These are phyloP conservation scores for Lycia hirtaria DNA, from an alignment of 2,888 invertebrate genomes.

Conservation along the genomic window DNA sequence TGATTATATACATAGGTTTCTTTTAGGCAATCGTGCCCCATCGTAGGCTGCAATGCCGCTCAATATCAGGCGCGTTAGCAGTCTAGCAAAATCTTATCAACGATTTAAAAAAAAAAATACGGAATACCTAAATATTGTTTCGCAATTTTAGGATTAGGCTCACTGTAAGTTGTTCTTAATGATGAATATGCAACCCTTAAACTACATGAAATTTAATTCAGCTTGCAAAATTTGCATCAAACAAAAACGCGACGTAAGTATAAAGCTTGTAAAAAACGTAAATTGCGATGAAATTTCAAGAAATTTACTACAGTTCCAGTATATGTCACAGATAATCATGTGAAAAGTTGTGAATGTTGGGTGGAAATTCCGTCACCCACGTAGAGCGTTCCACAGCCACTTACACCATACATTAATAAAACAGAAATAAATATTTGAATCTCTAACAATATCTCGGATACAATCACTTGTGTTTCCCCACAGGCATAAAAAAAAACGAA, in stretches of 20 bases:
- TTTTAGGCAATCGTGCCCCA: too few relatives aligned
- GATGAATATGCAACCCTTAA: background rate
- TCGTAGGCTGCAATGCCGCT: too few relatives aligned
- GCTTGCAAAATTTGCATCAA: too few relatives aligned
- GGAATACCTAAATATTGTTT: too few relatives aligned
- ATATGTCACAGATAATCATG: background rate
- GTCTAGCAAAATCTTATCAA: too few relatives aligned
- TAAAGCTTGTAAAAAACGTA: too few relatives aligned
- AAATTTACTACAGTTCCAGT: background rate
- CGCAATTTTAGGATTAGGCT: too few relatives aligned
- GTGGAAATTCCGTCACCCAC: background rate
- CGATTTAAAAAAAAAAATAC: too few relatives aligned
- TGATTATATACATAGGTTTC: too few relatives aligned
- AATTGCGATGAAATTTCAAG: background rate
- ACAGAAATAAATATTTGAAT: background rate
- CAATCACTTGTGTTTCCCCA: constrained; percentile 20
- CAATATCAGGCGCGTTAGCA: too few relatives aligned
- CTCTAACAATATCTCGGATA: constrained; percentile 10
- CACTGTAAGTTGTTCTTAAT: too few relatives aligned
- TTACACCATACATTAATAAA: background rate
- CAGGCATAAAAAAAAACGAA: constrained; percentile 29
- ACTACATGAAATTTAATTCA: background rate
- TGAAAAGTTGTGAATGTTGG: background rate
- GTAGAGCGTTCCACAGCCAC: background rate
- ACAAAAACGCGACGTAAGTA: too few relatives aligned